Conservation (phyloP, 2,888 invertebrate genomes). For the Gandaritis pyraliata region DNA sequence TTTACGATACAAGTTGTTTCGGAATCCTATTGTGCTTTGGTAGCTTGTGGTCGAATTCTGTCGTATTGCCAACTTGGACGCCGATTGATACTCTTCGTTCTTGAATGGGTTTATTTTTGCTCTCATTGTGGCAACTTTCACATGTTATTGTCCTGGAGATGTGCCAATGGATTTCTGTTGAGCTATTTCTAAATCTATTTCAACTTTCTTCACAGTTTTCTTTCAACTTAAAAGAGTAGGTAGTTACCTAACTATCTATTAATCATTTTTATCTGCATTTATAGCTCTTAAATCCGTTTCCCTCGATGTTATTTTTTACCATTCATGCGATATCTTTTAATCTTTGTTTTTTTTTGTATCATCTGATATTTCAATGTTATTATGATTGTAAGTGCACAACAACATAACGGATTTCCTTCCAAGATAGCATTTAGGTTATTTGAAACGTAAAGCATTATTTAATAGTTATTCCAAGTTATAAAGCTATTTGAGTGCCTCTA, state of each 20-base stretch:
- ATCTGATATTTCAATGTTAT: constrained; percentile 1
- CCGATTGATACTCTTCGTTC: constrained; percentile 69
- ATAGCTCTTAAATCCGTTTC: not conserved
- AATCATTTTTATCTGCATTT: not conserved
- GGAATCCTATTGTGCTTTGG: constrained; percentile 22
- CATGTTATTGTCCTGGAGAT: constrained; percentile 62
- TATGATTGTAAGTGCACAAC: constrained; percentile 1
- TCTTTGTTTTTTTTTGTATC: not conserved
- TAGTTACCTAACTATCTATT: too few species aligned
- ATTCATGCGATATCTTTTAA: not conserved
- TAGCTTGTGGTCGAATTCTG: constrained; percentile 45
- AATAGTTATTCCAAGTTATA: constrained; percentile 1
- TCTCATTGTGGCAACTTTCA: constrained; percentile 70
- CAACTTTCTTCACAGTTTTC: constrained; percentile 21
- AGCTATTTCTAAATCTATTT: constrained; percentile 49
- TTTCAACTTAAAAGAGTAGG: not conserved
- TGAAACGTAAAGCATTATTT: constrained; percentile 19
- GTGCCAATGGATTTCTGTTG: constrained; percentile 69
- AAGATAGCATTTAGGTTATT: constrained; percentile 17
- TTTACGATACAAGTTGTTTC: constrained; percentile 15
- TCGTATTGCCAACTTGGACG: constrained; percentile 47
- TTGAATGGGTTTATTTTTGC: constrained; percentile 79
- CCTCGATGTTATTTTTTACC: not conserved
- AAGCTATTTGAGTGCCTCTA: constrained; percentile 22
- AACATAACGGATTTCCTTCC: constrained; percentile 12